Conservation (phyloP, 2,888 invertebrate species). For the Arenicola marina region DNA sequence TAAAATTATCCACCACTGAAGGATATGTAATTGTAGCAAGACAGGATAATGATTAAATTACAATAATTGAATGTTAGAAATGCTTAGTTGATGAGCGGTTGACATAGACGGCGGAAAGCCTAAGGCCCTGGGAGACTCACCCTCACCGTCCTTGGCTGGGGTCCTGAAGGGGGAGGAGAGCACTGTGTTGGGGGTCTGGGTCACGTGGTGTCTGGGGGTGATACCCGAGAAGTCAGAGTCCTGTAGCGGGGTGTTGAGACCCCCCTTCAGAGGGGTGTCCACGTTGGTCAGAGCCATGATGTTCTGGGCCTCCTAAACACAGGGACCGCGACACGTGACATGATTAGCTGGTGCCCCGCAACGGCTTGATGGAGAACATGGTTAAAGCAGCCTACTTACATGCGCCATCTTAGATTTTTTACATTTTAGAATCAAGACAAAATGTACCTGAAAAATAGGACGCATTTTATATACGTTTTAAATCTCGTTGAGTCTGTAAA, state of each 20-base stretch:
- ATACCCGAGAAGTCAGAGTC: conserved; percentile 87
- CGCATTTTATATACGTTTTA: too few relatives aligned
- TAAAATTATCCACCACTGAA: too few relatives aligned
- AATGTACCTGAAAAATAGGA: too few relatives aligned
- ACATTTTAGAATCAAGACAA: too few relatives aligned
- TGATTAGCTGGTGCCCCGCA: not conserved
- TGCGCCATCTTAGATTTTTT: too few relatives aligned
- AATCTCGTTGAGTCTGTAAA: too few relatives aligned
- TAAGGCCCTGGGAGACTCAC: conserved; percentile 1
- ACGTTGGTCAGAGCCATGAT: conserved; percentile 97
- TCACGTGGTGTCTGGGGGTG: conserved; percentile 72
- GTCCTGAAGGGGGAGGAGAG: conserved; percentile 58
- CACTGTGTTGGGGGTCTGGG: conserved; percentile 57
- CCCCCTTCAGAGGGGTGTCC: conserved; percentile 95
- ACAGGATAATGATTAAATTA: too few relatives aligned
- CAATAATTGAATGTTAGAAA: too few relatives aligned
- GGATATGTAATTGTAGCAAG: too few relatives aligned
- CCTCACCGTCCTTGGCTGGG: conserved; percentile 34
- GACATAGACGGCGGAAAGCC: too few relatives aligned
- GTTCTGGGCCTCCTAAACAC: conserved; percentile 98
- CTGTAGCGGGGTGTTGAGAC: conserved; percentile 89
- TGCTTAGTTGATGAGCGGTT: too few relatives aligned
- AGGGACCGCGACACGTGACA: not conserved
- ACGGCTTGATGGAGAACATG: not conserved
- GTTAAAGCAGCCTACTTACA: too few relatives aligned